These are phyloP conservation scores for Nycticorax nycticorax DNA, from an alignment of 2,113 vertebrate genomes.

Conservation along the genomic window DNA sequence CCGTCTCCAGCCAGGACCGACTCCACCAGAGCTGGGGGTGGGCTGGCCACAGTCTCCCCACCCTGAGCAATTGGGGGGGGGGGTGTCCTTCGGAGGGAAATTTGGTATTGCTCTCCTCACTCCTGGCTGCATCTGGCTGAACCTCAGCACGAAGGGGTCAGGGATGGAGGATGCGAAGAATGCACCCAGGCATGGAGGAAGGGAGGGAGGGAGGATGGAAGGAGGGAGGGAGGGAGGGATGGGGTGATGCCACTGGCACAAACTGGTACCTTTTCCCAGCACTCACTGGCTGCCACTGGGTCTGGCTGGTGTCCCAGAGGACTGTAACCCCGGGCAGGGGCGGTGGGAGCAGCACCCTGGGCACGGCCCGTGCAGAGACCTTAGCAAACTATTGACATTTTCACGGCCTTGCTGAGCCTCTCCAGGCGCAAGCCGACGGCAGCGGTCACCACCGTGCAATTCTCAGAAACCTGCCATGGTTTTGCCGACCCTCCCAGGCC, in stretches of 20 bases:
- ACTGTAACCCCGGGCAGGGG: not conserved
- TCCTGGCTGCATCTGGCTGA: not conserved
- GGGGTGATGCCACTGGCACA: not conserved
- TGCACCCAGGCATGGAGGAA: not conserved
- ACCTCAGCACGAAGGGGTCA: not conserved
- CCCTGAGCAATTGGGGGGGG: fast-evolving
- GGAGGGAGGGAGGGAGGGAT: too few species aligned
- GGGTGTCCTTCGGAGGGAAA: not conserved
- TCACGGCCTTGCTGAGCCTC: not conserved
- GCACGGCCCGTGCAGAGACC: not conserved
- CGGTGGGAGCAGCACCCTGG: not conserved
- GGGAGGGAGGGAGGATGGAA: not conserved
- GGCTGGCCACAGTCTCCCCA: not conserved
- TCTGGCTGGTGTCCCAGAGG: not conserved
- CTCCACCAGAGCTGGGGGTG: not conserved
- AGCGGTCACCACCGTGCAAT: not conserved
- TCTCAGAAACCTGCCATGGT: not conserved
- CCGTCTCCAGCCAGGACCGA: not conserved
- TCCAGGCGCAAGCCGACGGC: not conserved
- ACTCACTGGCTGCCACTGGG: not conserved
- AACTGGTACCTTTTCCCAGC: not conserved
- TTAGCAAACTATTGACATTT: not conserved
- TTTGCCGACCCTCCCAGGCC: not conserved
- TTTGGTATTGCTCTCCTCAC: not conserved
- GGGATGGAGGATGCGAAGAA: not conserved